phyloP scores from a whole-genome alignment of 2,797 vertebrate species.

The Prionace glauca region DNA sequence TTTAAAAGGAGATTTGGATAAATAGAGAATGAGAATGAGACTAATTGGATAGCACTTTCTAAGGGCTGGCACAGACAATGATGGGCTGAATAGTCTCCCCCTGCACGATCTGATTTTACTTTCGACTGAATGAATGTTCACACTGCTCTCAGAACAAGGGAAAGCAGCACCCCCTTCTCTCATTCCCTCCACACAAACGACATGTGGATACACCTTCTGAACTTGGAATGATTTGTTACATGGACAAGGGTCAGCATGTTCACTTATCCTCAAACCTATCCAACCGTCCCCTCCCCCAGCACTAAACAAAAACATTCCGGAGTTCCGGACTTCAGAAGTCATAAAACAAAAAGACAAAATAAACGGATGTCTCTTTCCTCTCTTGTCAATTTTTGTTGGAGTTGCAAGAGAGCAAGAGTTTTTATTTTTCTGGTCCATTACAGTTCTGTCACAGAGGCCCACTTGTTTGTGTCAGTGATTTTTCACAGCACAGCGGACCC shows the following conservation, averaged over 20 bases:
- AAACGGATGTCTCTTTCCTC: not conserved
- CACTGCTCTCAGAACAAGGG: not conserved
- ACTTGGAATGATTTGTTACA: not conserved
- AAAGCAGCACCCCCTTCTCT: not conserved
- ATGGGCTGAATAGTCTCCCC: not conserved
- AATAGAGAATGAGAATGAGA: not conserved
- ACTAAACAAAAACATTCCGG: not conserved
- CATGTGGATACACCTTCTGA: not conserved
- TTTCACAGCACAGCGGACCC: not conserved
- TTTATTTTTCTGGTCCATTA: not conserved
- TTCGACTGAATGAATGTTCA: not conserved
- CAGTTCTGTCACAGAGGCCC: not conserved
- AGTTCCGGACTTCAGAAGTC: not conserved
- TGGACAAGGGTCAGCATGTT: no score
- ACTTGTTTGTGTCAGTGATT: not conserved
- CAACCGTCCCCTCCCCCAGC: not conserved
- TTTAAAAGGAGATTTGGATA: not conserved
- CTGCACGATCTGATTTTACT: not conserved
- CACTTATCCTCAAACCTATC: not conserved
- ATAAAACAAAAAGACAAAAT: not conserved
- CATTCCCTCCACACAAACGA: not conserved
- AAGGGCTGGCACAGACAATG: not conserved
- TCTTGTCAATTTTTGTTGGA: not conserved
- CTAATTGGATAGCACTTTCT: not conserved
- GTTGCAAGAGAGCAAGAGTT: not conserved